Base-by-base conservation (phyloP, 2,797 vertebrate species). In the Alcedo atthis region DNA sequence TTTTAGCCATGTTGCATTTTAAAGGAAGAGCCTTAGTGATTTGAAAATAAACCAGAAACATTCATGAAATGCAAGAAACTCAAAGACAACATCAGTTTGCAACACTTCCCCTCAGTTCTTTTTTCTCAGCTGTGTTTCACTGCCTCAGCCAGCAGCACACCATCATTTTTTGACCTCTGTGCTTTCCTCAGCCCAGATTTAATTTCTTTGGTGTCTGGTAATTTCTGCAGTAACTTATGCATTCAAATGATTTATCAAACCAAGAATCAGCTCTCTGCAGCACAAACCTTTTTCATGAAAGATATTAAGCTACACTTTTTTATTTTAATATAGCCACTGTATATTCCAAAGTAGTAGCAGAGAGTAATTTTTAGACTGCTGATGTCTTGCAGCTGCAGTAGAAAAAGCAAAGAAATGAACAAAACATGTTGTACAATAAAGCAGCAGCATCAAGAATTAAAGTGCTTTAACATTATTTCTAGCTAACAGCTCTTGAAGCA, bases 381-480 rank as follows among this genome's bases (percentile, higher is more conserved):
- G 54, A 76, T 12, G 46, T 62, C 62, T 57, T 18, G 78, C 59
- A 87, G 76, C 51, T 35, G 57, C 77, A 81, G 48, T 24, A 70
- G 75, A 70, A 33, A 33, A 45, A 91, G 57, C 40, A 35, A 67
- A 58, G 21, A 33, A 69, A 74, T 1, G 37, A 43, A 43, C 63
- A 46, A 15, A 57, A 43, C 25, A 37, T 32, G 6, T 49, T 30
- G 62, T 13, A n/a, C 45, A 42, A 8, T 1, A 40, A 89, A 92
- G 62, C 45, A 59, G 61, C 37, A 90, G 59, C 74, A 88, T 16
- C 79, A 93, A 85, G 58, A 80, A 92, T 82, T 25, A 84, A n/a
- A 90, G 93, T 1, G 53, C 45, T 94, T 84, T 54, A 76, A 74
- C 68, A 78, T 46, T 74, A 85, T 75, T 96, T 94, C 88, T 83